Base-by-base conservation (phyloP, 2,113 vertebrate species). In the Megaleporinus macrocephalus region DNA sequence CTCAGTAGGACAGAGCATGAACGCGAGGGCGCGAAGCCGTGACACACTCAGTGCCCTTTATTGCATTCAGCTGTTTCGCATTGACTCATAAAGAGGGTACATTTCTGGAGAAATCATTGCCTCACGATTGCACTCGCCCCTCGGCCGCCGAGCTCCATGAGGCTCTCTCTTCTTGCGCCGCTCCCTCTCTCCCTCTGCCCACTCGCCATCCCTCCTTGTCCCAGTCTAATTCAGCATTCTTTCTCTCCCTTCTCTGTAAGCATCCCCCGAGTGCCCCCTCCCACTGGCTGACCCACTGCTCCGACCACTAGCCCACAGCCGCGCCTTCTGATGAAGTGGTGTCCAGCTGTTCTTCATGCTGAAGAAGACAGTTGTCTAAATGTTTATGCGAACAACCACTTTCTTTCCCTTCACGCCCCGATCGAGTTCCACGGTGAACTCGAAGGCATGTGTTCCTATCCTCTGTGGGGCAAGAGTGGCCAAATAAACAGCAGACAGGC, bases 291-390 rank as follows among this genome's bases (percentile, higher is more conserved):
- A 90, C 88, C 89, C 90, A 85, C 63, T 71, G 80, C 82, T 80
- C 89, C 85, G 85, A 88, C 90, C 88, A 73, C 86, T 88, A 89
- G 89, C 90, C 89, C 90, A 49, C 81, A 76, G 69, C 89, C 27
- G 85, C 84, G 80, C 22, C 83, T 87, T 89, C 33, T 81, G 89
- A 91, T 90, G 88, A 89, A 83, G 84, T 80, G 78, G 51, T 44
- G 89, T 91, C 93, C 93, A 93, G 93, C 93, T 95, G 94, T 88
- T 95, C 87, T 91, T 93, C 92, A 93, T 91, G 90, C 91, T 87
- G 89, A 86, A 93, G 91, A 93, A 91, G 90, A 91, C 93, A 90
- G 91, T 94, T 93, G 93, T 94, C 93, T 94, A 94, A 94, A 94
- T 93, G 93, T 94, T 95, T 94, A 94, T 75, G 84, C 44, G 88